Conservation (phyloP, 2,888 invertebrate species). For the Strigamia crassipes region DNA sequence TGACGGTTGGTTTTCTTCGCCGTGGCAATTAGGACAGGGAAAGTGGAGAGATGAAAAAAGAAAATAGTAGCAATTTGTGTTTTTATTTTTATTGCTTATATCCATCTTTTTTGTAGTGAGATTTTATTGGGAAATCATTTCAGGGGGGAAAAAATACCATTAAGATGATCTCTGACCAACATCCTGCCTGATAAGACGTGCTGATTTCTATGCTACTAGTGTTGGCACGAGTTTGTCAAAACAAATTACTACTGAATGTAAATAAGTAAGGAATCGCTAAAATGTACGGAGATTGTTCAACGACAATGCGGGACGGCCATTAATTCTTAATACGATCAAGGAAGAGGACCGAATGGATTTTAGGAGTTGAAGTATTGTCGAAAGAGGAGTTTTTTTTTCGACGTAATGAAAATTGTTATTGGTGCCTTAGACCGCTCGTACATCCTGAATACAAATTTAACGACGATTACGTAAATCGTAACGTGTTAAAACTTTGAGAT, state of each 20-base stretch:
- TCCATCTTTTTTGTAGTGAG: neutral
- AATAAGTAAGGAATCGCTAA: neutral
- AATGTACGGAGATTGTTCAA: no score
- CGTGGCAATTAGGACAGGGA: neutral
- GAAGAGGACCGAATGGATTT: no score
- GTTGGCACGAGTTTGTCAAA: neutral
- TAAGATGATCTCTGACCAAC: neutral
- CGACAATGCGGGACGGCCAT: no score
- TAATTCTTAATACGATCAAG: no score
- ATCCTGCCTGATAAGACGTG: neutral
- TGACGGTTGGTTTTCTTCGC: neutral
- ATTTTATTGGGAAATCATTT: neutral
- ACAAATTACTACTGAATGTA: neutral
- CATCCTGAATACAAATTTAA: neutral
- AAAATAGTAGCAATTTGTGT: neutral
- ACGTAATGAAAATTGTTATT: neutral
- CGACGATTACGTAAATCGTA: neutral
- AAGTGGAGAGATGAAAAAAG: neutral
- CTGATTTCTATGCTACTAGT: neutral
- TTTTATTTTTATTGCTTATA: neutral
- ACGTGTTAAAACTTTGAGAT: no score
- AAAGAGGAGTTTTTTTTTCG: no score
- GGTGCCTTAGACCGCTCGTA: neutral
- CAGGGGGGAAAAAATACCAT: neutral
- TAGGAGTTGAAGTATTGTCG: no score